Base-by-base conservation (phyloP, 2,888 invertebrate genomes). In the Drosophila paracracens region DNA sequence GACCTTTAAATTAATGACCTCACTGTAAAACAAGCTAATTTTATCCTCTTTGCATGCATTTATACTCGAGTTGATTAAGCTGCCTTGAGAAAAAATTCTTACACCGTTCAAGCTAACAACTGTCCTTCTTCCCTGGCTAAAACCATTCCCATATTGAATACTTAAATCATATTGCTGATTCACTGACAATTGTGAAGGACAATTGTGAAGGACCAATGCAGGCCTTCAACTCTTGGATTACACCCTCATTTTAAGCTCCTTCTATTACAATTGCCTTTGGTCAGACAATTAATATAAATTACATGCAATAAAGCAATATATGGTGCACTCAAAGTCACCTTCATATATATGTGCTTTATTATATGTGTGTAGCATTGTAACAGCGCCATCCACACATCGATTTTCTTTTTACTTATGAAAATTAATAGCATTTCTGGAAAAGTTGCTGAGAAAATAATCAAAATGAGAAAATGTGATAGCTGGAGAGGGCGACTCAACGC, bases 381-480 rank as follows among this genome's bases (percentile, higher is more conserved):
- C 31, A 60, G 56, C 33, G 27, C 46, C 46, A 48, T 53, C 35
- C 54, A 63, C 53, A 66, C 73, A 76, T 79, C 73, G 69, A 81
- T 74, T 78, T 78, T 69, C 72, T 70, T 80, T 80, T 78, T 70
- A 71, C 74, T 81, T 77, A 74, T 81, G 73, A 73, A 77, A 78
- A 81, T 75, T 81, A 71, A 81, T 81, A 76, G 79, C 79, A 71
- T 81, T 74, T 78, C 68, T 63, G 51, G 51, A 52, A 56, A 70
- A 76, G 48, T 56, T 21, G 27, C 43, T 27, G 46, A 54, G 53
- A 10, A 48, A 35, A 43, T 21, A 33, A 40, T 58, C 53, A 16
- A 48, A 35, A 38, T 21, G 27, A n/a, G 51, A 51, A 51, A 48
- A 53, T 48, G 36, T 11, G 33, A 54, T 52, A 53, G 46, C 16